phyloP scores from a whole-genome alignment of 2,888 invertebrate species.

The Agrochola lota region DNA sequence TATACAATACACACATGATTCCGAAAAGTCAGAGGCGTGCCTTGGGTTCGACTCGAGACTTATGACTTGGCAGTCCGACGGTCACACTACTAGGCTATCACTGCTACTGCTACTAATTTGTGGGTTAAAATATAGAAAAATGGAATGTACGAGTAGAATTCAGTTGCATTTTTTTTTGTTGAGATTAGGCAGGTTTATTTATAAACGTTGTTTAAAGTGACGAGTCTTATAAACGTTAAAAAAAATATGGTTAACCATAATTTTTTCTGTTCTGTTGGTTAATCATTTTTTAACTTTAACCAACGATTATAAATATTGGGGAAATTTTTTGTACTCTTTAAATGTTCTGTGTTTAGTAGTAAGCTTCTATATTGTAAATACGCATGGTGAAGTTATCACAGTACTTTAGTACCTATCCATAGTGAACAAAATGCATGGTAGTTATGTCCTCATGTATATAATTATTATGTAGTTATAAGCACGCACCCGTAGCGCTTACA shows the following conservation, averaged over 20 bases:
- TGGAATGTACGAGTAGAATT: constrained; percentile 20
- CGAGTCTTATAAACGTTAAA: fast-evolving
- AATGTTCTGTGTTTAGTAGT: constrained; percentile 16
- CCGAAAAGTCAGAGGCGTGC: too few relatives aligned
- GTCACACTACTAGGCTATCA: too few relatives aligned
- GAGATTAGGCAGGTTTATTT: constrained; percentile 7
- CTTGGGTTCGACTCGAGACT: too few relatives aligned
- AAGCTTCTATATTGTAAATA: background rate
- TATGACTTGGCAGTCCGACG: too few relatives aligned
- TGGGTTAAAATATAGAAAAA: background rate
- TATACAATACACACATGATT: too few relatives aligned
- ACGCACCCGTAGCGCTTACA: constrained; percentile 63
- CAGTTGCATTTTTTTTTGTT: background rate
- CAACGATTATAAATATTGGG: background rate
- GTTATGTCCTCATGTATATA: constrained; percentile 1
- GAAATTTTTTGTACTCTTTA: background rate
- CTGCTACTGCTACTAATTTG: background rate
- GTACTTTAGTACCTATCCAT: background rate
- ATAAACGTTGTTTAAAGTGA: background rate
- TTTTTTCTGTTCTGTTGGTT: background rate
- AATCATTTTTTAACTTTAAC: background rate
- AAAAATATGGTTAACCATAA: background rate
- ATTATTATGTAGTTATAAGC: constrained; percentile 47
- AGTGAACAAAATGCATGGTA: constrained; percentile 33
- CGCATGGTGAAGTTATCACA: constrained; percentile 22